A percentile compares a stretch with the other conserved stretches of the same genome.
These are phyloP conservation scores for Genyomyrus donnyi DNA, from an alignment of 2,113 vertebrate genomes.

Conservation along the genomic window DNA sequence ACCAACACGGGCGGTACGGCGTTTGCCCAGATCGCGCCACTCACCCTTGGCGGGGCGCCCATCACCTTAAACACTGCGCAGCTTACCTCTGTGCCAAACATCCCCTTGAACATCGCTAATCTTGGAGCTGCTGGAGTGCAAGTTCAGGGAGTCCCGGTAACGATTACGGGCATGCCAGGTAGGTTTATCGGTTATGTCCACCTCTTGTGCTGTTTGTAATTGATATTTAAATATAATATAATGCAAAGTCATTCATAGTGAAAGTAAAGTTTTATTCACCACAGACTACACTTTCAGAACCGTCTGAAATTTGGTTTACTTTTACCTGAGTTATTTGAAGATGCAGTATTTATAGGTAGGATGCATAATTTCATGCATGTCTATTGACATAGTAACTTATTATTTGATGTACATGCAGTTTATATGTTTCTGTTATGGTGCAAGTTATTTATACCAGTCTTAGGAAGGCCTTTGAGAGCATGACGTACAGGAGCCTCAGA, in stretches of 20 bases:
- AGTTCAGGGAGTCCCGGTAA: constrained; percentile 92
- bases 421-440: neutral
- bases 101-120: constrained; percentile 93
- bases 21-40: constrained; percentile 78
- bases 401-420: neutral
- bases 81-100: constrained; percentile 88
- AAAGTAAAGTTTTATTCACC: neutral
- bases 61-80: constrained; percentile 91
- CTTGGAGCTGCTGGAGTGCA: constrained; percentile 86
- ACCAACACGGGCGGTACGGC: constrained; percentile 66
- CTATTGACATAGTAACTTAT: neutral
- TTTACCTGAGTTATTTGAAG: neutral
- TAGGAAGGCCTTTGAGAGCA: neutral
- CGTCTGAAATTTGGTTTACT: neutral
- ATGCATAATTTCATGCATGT: neutral
- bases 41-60: constrained; percentile 83
- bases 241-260: neutral
- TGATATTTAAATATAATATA: neutral
- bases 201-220: neutral
- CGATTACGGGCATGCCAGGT: constrained; percentile 93
- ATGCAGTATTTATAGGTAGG: neutral
- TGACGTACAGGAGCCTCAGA: neutral
- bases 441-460: neutral
- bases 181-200: constrained; percentile 52
- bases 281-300: neutral